A percentile compares a stretch with the other conserved stretches of the same genome.
These are phyloP conservation scores for Amphilophus citrinellus DNA, from an alignment of 2,113 vertebrate species.

Conservation along the genomic window DNA sequence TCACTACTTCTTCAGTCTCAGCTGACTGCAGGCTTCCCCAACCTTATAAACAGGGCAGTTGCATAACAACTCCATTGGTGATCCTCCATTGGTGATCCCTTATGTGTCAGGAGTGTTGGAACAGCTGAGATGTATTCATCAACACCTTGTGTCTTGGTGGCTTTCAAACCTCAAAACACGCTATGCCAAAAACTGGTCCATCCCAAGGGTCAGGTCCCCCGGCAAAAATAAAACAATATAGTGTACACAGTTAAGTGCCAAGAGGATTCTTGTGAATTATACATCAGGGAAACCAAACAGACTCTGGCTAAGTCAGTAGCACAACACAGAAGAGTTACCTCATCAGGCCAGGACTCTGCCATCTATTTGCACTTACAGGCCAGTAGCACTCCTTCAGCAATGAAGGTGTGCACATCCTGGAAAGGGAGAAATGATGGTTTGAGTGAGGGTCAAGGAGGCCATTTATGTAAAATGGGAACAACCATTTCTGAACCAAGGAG, in stretches of 20 bases:
- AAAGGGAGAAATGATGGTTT: accelerated
- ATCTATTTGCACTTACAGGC: neutral
- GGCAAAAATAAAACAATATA: neutral
- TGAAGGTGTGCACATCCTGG: neutral
- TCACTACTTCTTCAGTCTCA: neutral
- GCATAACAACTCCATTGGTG: neutral
- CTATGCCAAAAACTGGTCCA: neutral
- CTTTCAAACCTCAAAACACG: neutral
- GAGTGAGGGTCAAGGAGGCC: neutral
- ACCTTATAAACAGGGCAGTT: too few species aligned
- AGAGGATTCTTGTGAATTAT: neutral
- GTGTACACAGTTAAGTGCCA: neutral
- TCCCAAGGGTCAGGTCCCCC: neutral
- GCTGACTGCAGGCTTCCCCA: neutral
- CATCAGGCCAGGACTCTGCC: neutral
- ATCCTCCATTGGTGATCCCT: neutral
- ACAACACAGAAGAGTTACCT: neutral
- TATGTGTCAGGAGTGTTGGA: neutral
- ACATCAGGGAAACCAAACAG: neutral
- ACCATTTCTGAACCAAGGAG: neutral
- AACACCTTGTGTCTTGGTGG: neutral
- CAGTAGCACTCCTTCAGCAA: neutral
- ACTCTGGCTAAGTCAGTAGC: neutral
- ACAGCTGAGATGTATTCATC: neutral
- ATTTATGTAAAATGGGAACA: too few species aligned